These are phyloP conservation scores for Pteropus rufus DNA, from an alignment of 2,797 vertebrate species.

Conservation along the genomic window DNA sequence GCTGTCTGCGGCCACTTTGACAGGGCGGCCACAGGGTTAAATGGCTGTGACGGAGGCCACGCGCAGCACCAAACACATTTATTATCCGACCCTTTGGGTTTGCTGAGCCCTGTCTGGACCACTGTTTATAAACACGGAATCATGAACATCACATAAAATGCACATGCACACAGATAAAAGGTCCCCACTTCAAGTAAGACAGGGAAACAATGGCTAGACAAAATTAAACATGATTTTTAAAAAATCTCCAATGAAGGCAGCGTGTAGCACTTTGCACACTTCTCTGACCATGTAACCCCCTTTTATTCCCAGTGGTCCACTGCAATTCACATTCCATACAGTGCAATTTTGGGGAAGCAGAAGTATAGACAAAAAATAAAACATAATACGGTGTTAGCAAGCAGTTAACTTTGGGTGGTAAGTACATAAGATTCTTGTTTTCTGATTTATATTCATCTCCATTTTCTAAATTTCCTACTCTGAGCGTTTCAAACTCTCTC, in stretches of 20 bases:
- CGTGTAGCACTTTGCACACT: neutral
- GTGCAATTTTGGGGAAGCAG: neutral
- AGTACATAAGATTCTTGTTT: neutral
- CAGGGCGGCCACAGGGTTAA: fast-evolving
- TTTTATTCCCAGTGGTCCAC: neutral
- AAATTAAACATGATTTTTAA: neutral
- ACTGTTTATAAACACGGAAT: neutral
- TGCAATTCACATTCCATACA: neutral
- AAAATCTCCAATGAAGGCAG: neutral
- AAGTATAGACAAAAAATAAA: neutral
- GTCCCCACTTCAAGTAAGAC: neutral
- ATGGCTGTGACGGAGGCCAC: neutral
- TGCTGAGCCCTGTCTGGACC: neutral
- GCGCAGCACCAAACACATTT: neutral
- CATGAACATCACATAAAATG: neutral
- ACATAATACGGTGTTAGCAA: neutral
- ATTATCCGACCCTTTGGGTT: neutral
- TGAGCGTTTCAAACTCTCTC: neutral
- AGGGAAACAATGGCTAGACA: neutral
- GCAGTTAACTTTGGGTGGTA: neutral
- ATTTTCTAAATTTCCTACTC: slow-evolving; percentile 28
- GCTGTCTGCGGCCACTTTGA: neutral
- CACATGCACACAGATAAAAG: neutral
- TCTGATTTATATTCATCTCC: slow-evolving; percentile 13
- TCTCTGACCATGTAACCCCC: neutral